These are phyloP conservation scores for Xanthostigma xanthostigma DNA, from an alignment of 2,888 invertebrate genomes.

Conservation along the genomic window DNA sequence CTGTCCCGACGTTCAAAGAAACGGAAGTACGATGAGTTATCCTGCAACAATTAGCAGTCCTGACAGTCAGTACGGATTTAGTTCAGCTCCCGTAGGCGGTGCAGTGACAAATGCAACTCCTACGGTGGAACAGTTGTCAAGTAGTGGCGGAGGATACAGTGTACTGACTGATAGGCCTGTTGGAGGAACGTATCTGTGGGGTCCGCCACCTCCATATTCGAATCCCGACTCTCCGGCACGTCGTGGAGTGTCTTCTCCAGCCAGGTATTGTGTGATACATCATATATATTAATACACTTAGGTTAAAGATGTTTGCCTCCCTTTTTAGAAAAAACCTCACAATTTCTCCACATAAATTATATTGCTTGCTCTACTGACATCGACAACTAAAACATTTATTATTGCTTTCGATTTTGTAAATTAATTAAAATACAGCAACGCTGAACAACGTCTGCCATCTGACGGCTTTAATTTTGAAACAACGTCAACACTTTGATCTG, in stretches of 20 bases:
- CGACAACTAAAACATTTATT: no score
- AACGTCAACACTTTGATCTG: no score
- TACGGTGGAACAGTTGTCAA: slow-evolving; percentile 12
- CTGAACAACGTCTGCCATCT: no score
- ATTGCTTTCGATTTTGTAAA: no score
- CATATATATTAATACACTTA: no score
- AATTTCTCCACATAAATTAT: no score
- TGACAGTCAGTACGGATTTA: slow-evolving; percentile 72
- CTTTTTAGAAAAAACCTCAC: no score
- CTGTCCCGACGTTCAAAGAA: slow-evolving; percentile 1
- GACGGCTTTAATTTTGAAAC: no score
- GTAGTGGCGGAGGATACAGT: slow-evolving; percentile 32
- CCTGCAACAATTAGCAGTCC: slow-evolving; percentile 56
- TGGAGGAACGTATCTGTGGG: slow-evolving; percentile 54
- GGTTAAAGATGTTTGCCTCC: no score
- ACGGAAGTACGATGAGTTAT: slow-evolving; percentile 33
- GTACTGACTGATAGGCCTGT: slow-evolving; percentile 40
- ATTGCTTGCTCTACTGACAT: no score
- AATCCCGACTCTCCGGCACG: slow-evolving; percentile 59
- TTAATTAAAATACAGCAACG: no score
- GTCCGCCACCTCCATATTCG: slow-evolving; percentile 79
- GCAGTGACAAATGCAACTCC: slow-evolving; percentile 15
- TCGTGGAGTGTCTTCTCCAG: slow-evolving; percentile 29
- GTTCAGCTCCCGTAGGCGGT: slow-evolving; percentile 23
- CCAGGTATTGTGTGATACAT: slow-evolving; percentile 17